These are phyloP conservation scores for Oryzias woworae DNA, from an alignment of 2,113 vertebrate species.

Conservation along the genomic window DNA sequence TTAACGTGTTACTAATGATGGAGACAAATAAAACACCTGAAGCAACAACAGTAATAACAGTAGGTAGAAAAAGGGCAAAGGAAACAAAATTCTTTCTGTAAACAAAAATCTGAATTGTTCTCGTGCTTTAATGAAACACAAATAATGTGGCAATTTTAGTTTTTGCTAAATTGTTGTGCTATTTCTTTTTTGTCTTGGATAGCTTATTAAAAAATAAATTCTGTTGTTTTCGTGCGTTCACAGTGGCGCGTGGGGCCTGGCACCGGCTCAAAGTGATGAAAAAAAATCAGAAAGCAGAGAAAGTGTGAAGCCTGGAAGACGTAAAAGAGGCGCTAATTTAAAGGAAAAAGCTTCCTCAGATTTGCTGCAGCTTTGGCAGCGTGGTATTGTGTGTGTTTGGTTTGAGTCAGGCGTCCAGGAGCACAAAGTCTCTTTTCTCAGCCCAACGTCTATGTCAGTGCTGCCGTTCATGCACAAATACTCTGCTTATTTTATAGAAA, in stretches of 20 bases:
- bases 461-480: constrained; percentile 40
- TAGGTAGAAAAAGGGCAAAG: too few species aligned
- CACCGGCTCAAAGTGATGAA: not conserved
- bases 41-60: too few species aligned
- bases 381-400: constrained; percentile 2
- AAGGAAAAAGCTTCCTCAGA: not conserved
- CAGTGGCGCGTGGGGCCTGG: not conserved
- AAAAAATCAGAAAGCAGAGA: not conserved
- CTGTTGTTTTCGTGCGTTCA: too few species aligned
- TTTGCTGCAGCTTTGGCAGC: not conserved
- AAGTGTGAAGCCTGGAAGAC: not conserved
- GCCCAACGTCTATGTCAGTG: constrained; percentile 14
- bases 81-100: too few species aligned
- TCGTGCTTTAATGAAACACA: too few species aligned
- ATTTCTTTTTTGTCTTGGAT: too few species aligned
- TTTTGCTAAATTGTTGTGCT: too few species aligned
- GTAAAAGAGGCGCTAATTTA: constrained; percentile 1
- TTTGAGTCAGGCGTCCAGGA: constrained; percentile 14
- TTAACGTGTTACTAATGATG: too few species aligned
- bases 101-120: too few species aligned
- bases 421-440: constrained; percentile 51
- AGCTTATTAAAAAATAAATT: too few species aligned
- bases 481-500: constrained; percentile 28
- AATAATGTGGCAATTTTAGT: too few species aligned
- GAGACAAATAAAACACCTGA: too few species aligned